A percentile compares a stretch with the other conserved stretches of the same genome.
These are phyloP conservation scores for Himalopsyche japonica DNA, from an alignment of 2,888 invertebrate species.

Conservation along the genomic window DNA sequence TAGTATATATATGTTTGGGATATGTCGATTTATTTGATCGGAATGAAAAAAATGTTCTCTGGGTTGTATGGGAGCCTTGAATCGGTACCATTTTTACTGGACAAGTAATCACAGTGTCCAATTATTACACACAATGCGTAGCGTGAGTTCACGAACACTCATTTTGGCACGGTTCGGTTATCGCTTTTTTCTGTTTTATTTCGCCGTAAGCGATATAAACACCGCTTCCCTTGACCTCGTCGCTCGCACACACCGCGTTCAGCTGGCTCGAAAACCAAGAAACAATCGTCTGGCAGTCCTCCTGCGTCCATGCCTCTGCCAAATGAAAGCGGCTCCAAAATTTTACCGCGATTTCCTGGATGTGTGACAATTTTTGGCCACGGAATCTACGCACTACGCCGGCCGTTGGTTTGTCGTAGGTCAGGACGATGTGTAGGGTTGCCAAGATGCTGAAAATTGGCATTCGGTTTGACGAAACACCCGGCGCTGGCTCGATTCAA, in stretches of 20 bases:
- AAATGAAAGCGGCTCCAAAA: constrained; percentile 33
- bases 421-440: constrained; percentile 7
- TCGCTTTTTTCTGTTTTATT: neutral
- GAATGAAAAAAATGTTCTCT: too few species aligned
- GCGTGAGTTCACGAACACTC: neutral
- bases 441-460: neutral
- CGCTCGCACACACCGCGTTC: neutral
- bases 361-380: constrained; percentile 34
- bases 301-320: constrained; percentile 20
- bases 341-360: constrained; percentile 30
- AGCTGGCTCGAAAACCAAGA: neutral
- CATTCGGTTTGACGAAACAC: neutral
- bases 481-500: neutral
- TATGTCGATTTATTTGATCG: too few species aligned
- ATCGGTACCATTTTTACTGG: too few species aligned
- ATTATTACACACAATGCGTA: neutral
- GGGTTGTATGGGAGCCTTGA: too few species aligned
- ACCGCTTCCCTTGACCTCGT: neutral
- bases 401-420: constrained; percentile 26
- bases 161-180: neutral
- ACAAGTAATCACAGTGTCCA: neutral
- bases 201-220: neutral
- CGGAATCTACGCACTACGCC: constrained; percentile 8
- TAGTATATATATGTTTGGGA: too few species aligned
- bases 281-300: constrained; percentile 24